These are phyloP conservation scores for Ariolimax columbianus DNA, from an alignment of 2,888 invertebrate species.

Conservation along the genomic window DNA sequence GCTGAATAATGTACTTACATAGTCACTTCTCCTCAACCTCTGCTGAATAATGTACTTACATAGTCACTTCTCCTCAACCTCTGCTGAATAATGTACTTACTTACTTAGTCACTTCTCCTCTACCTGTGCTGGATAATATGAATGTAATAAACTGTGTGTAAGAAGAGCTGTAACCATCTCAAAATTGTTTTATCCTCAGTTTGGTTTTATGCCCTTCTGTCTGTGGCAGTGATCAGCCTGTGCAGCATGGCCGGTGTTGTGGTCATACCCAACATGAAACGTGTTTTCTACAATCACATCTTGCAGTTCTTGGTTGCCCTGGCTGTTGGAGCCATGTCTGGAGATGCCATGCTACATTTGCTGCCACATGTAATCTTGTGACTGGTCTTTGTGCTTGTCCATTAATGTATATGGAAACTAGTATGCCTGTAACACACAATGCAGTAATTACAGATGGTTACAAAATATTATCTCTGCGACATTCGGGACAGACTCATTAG, in stretches of 20 bases:
- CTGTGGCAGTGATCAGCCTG: conserved; percentile 89
- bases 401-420: neutral
- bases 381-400: neutral
- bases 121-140: too few species aligned
- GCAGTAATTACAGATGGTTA: too few species aligned
- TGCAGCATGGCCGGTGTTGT: conserved; percentile 92
- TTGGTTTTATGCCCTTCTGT: conserved; percentile 90
- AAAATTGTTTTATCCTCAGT: conserved; percentile 81
- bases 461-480: too few species aligned
- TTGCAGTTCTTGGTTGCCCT: conserved; percentile 93
- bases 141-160: neutral
- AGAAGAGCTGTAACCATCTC: too few species aligned
- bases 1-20: too few species aligned
- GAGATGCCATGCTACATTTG: conserved; percentile 93
- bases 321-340: conserved; percentile 93
- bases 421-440: too few species aligned
- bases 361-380: conserved; percentile 82
- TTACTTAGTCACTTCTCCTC: too few species aligned
- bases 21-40: too few species aligned
- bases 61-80: too few species aligned
- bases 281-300: conserved; percentile 89
- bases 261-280: conserved; percentile 91
- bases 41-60: too few species aligned
- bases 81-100: too few species aligned
- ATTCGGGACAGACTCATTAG: too few species aligned